Evolutionary conservation across 1,140 invertebrate species (phyloP).

Genomic region (Halictus rubicundus): DNA sequence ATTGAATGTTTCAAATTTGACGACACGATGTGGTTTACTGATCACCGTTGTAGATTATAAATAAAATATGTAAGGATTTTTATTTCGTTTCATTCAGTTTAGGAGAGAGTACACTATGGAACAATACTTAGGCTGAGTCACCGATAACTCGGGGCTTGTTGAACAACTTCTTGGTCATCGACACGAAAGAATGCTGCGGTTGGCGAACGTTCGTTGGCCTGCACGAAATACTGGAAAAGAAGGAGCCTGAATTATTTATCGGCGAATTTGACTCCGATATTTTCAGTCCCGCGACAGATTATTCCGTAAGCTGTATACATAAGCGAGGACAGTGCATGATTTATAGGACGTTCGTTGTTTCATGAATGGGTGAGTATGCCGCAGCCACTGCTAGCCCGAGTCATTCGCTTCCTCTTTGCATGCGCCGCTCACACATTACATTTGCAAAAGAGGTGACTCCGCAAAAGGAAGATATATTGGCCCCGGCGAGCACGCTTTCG

Average conservation of each 20-base stretch:
- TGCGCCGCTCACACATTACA: constrained; percentile 4
- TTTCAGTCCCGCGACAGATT: constrained; percentile 20
- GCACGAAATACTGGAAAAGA: constrained; percentile 7
- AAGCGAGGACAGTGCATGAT: constrained; percentile 17
- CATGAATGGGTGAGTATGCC: constrained; percentile 18
- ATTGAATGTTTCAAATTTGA: too few relatives aligned
- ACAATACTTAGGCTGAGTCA: too few relatives aligned
- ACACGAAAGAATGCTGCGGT: background rate
- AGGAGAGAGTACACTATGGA: too few relatives aligned
- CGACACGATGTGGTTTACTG: too few relatives aligned
- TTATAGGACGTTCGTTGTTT: constrained; percentile 28
- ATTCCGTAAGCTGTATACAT: constrained; percentile 16
- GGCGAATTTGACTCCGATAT: constrained; percentile 35
- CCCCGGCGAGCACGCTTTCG: too few relatives aligned
- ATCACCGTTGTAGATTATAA: too few relatives aligned
- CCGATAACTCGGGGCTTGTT: too few relatives aligned
- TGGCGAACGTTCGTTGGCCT: background rate
- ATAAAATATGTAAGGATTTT: too few relatives aligned
- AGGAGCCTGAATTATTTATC: constrained; percentile 44
- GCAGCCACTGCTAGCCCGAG: background rate
- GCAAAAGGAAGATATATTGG: background rate
- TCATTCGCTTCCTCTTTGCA: constrained; percentile 15
- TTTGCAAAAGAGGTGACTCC: background rate
- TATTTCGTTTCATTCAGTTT: too few relatives aligned
- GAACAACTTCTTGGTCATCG: too few relatives aligned